Percentiles rank a stretch among this genome's conserved stretches.
These are phyloP conservation scores for Euphonia xanthogaster DNA, from an alignment of 2,797 vertebrate genomes.

Conservation along the genomic window DNA sequence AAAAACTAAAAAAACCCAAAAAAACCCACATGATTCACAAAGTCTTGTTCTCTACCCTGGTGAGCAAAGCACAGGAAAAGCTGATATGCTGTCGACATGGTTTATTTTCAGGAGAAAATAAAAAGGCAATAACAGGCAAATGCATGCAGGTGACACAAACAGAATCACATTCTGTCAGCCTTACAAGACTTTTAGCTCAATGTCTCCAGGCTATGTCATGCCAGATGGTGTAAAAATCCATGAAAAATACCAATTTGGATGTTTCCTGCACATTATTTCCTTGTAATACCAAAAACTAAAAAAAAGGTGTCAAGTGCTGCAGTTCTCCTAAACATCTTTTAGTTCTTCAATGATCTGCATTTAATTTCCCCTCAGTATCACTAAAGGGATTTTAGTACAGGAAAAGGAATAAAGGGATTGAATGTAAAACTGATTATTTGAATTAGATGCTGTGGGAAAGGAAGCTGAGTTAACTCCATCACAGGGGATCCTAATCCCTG, in stretches of 20 bases:
- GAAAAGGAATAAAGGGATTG: background rate
- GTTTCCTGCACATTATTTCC: background rate
- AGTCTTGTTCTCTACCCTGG: background rate
- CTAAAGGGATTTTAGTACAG: background rate
- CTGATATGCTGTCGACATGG: background rate
- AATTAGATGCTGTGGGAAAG: background rate
- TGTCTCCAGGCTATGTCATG: background rate
- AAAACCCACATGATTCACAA: background rate
- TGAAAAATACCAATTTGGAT: background rate
- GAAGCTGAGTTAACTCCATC: background rate
- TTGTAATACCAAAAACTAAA: background rate
- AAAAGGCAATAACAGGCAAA: background rate
- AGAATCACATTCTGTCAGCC: background rate
- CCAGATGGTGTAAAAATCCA: background rate
- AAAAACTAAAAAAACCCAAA: background rate
- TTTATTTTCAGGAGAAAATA: background rate
- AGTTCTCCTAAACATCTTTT: background rate
- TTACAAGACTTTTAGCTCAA: background rate
- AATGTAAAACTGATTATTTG: background rate
- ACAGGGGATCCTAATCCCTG: background rate
- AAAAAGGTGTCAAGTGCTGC: background rate
- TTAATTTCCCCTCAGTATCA: background rate
- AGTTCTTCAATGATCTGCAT: background rate
- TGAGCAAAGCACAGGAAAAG: background rate
- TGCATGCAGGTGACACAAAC: background rate